These are phyloP conservation scores for Calcarius lapponicus DNA, from an alignment of 2,797 vertebrate species.

Conservation along the genomic window DNA sequence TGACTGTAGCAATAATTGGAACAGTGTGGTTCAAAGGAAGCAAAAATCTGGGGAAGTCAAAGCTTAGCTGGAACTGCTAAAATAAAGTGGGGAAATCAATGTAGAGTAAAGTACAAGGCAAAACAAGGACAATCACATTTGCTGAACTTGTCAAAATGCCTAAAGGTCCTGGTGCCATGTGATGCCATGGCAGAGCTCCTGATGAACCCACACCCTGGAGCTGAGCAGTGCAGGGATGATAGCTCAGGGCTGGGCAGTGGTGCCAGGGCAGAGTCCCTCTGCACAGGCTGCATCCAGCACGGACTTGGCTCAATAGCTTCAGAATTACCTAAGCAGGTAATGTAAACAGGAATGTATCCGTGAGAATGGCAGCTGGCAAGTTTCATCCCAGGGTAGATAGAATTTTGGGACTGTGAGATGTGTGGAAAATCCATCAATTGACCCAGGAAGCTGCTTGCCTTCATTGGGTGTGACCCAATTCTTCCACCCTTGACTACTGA, in stretches of 20 bases:
- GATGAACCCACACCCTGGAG: too few relatives aligned
- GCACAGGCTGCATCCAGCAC: not conserved
- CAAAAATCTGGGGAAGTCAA: not conserved
- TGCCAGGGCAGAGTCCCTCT: not conserved
- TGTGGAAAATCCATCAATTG: fast-evolving
- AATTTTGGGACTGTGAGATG: not conserved
- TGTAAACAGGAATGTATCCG: not conserved
- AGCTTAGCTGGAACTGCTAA: not conserved
- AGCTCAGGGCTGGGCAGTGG: not conserved
- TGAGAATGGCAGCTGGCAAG: not conserved
- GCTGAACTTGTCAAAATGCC: not conserved
- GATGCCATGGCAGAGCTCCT: not conserved
- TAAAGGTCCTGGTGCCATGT: fast-evolving
- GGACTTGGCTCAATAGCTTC: fast-evolving
- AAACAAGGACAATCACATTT: not conserved
- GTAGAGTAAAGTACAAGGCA: not conserved
- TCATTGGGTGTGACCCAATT: not conserved
- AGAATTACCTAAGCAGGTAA: not conserved
- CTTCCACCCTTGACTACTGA: fast-evolving
- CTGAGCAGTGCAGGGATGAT: fast-evolving
- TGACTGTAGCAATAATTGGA: not conserved
- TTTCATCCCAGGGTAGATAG: not conserved
- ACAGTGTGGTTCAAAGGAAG: not conserved
- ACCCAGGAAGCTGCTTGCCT: fast-evolving
- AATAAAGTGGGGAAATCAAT: not conserved